phyloP scores from a whole-genome alignment of 2,888 invertebrate genomes.

The Rhagonycha fulva region DNA sequence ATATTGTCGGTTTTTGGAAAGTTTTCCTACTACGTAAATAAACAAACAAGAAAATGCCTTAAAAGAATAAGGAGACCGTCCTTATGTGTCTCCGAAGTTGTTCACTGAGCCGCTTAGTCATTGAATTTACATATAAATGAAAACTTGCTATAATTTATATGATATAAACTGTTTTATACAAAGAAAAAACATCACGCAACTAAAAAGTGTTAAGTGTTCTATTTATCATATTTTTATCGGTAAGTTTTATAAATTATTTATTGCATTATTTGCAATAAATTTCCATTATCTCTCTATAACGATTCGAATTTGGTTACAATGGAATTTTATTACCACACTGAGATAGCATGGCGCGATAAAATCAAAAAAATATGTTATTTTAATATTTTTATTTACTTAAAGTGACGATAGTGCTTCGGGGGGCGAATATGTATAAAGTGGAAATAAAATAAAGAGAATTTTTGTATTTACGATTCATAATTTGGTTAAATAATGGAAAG shows the following conservation, averaged over 20 bases:
- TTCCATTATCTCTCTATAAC: neutral
- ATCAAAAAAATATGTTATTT: neutral
- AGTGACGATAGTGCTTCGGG: neutral
- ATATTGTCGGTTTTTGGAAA: conserved; percentile 5
- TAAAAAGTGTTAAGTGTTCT: conserved; percentile 23
- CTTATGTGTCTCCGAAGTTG: conserved; percentile 25
- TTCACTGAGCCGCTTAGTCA: conserved; percentile 31
- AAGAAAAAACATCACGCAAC: conserved; percentile 23
- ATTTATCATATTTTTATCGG: conserved; percentile 22
- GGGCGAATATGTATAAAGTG: too few species aligned
- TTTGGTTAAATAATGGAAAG: conserved; percentile 17
- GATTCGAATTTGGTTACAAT: neutral
- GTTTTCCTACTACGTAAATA: neutral
- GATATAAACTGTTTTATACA: conserved; percentile 27
- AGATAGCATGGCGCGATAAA: neutral
- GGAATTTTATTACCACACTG: neutral
- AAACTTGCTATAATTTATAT: conserved; percentile 44
- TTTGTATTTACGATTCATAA: conserved; percentile 18
- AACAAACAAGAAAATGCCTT: neutral
- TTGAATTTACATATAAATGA: conserved; percentile 51
- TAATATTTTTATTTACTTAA: neutral
- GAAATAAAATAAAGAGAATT: neutral
- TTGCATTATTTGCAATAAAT: conserved; percentile 2
- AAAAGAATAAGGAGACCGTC: conserved; percentile 20
- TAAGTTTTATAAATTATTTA: neutral